A percentile compares a stretch with the other conserved stretches of the same genome.
Conservation (phyloP, 2,888 invertebrate species). For the Eudemis profundana region DNA sequence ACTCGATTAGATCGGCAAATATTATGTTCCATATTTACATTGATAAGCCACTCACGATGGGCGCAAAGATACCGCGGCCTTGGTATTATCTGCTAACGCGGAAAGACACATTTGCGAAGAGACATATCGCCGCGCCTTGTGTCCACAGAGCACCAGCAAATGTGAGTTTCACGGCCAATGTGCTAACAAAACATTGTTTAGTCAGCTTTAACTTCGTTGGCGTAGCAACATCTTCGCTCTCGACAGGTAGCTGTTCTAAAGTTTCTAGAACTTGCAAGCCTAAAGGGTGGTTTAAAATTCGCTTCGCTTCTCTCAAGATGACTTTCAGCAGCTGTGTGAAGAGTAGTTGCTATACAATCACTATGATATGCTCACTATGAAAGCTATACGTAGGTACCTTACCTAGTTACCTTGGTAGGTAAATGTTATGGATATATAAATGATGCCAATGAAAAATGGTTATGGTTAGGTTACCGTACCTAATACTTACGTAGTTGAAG, state of each 20-base stretch:
- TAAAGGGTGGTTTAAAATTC: no score
- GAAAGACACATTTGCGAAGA: constrained; percentile 7
- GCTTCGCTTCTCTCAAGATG: no score
- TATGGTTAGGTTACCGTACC: no score
- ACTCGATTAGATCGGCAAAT: constrained; percentile 27
- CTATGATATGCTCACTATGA: no score
- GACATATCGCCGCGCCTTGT: constrained; percentile 2
- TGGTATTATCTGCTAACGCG: constrained; percentile 22
- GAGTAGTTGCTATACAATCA: no score
- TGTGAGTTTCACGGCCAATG: constrained; percentile 7
- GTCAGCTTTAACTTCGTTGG: neutral
- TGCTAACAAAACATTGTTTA: constrained; percentile 4
- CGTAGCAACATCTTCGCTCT: constrained; percentile 4
- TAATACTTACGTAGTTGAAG: no score
- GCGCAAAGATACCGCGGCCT: constrained; percentile 25
- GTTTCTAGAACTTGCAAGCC: no score
- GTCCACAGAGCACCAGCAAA: neutral
- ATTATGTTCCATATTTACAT: constrained; percentile 40
- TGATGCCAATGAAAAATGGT: no score
- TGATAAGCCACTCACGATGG: constrained; percentile 34
- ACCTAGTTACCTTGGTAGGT: no score
- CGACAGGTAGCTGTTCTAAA: neutral
- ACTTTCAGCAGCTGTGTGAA: no score
- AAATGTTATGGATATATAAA: no score
- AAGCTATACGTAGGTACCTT: no score